Evolutionary conservation across 1,140 invertebrate species (phyloP).

Genomic region (Drosophila trapezifrons): DNA sequence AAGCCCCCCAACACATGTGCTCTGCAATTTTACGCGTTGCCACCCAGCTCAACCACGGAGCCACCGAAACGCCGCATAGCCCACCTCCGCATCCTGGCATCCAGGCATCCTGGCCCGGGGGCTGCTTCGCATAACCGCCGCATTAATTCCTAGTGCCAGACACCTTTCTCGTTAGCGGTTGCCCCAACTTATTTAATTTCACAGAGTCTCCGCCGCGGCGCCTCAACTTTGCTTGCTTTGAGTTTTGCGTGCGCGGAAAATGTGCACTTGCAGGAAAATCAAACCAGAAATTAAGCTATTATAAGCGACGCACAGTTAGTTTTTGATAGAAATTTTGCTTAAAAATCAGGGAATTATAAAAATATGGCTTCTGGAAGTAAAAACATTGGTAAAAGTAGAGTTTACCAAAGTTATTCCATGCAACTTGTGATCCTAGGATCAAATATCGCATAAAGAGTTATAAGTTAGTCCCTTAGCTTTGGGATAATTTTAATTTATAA

Average conservation of each 20-base stretch:
- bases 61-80: conserved; percentile 18
- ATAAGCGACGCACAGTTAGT: neutral
- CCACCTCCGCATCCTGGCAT: conserved; percentile 6
- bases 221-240: conserved; percentile 52
- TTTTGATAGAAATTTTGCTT: neutral
- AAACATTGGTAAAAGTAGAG: neutral
- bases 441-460: neutral
- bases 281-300: neutral
- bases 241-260: conserved; percentile 42
- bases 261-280: conserved; percentile 16
- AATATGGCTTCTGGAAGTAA: neutral
- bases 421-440: no score
- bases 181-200: conserved; percentile 79
- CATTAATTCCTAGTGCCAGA: conserved; percentile 82
- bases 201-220: conserved; percentile 42
- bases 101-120: conserved; percentile 31
- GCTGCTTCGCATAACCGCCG: conserved; percentile 73
- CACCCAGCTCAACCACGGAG: conserved; percentile 37
- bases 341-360: neutral
- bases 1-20: conserved; percentile 76
- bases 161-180: conserved; percentile 81
- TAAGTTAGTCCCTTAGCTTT: neutral
- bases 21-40: conserved; percentile 76
- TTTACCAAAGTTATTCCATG: no score
- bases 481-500: no score